Evolutionary conservation across 2,113 vertebrate genomes (phyloP).

Genomic region (Sebastes fasciatus): DNA sequence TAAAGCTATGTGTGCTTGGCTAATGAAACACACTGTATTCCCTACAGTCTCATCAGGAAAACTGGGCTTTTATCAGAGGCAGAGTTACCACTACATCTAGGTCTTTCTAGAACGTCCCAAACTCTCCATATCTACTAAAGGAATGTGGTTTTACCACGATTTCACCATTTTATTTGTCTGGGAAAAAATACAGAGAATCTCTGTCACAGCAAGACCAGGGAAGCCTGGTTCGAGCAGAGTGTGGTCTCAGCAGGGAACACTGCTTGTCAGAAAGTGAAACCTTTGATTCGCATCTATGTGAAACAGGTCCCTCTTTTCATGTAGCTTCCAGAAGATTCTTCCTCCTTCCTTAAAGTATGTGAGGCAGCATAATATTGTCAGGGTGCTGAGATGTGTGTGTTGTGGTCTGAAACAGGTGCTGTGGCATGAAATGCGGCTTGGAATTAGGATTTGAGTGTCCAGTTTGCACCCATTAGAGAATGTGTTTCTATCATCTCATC

Average conservation of each 20-base stretch:
- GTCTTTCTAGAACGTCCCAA: slow-evolving; percentile 36
- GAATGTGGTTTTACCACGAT: background rate
- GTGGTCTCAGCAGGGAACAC: slow-evolving; percentile 8
- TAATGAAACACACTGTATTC: slow-evolving; percentile 78
- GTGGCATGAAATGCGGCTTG: background rate
- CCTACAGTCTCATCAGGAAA: slow-evolving; percentile 72
- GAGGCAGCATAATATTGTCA: background rate
- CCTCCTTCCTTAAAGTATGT: background rate
- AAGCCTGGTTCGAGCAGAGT: background rate
- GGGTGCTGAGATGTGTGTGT: background rate
- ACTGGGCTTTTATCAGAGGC: slow-evolving; percentile 62
- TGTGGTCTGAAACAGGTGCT: background rate
- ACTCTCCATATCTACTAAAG: slow-evolving; percentile 18
- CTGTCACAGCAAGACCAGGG: slow-evolving; percentile 5
- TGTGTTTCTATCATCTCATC: background rate
- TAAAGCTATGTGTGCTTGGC: slow-evolving; percentile 75
- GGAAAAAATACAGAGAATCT: background rate
- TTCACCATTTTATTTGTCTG: background rate
- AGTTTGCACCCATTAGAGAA: background rate
- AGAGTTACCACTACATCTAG: slow-evolving; percentile 51
- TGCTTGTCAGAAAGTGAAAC: background rate
- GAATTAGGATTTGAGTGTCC: background rate
- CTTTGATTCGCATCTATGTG: slow-evolving; percentile 5
- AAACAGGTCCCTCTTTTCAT: slow-evolving; percentile 4
- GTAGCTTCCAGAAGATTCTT: background rate